Percentiles rank a stretch among this genome's conserved stretches.
phyloP scores from a whole-genome alignment of 2,888 invertebrate genomes.

The Altica lythri region DNA sequence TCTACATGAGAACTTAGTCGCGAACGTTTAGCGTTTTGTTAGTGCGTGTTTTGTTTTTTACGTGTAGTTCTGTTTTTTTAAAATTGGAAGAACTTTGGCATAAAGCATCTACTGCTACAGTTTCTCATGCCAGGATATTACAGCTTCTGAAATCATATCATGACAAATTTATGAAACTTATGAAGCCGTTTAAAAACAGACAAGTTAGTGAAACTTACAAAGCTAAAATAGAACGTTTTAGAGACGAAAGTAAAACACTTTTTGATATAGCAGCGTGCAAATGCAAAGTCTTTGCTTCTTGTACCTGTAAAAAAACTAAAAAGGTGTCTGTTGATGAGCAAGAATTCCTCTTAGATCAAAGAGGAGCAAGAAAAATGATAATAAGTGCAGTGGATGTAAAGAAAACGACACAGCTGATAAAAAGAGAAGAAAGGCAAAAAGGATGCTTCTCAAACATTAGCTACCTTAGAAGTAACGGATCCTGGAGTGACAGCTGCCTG shows the following conservation, averaged over 20 bases:
- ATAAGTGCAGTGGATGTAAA: not conserved
- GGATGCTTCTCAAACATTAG: not conserved
- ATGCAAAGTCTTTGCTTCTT: slow-evolving; percentile 7
- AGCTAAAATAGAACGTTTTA: slow-evolving; percentile 1
- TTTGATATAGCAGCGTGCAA: slow-evolving; percentile 5
- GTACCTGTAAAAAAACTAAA: slow-evolving; percentile 1
- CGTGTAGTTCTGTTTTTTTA: too few species aligned
- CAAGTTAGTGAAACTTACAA: slow-evolving; percentile 4
- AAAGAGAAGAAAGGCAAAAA: not conserved
- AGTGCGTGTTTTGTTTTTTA: too few species aligned
- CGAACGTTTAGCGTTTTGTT: too few species aligned
- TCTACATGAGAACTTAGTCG: too few species aligned
- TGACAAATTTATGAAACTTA: too few species aligned
- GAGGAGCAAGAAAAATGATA: slow-evolving; percentile 4
- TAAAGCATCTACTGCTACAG: too few species aligned
- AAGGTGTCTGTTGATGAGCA: not conserved
- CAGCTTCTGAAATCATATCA: too few species aligned
- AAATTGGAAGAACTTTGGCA: too few species aligned
- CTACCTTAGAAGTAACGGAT: not conserved
- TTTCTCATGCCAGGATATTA: too few species aligned
- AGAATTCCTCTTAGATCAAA: slow-evolving; percentile 6
- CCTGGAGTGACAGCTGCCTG: not conserved
- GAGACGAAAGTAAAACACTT: slow-evolving; percentile 2
- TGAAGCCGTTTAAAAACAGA: slow-evolving; percentile 2
- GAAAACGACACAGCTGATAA: not conserved